Evolutionary conservation across 1,140 invertebrate species (phyloP).

Genomic region (Drosophila kurseongensis): DNA sequence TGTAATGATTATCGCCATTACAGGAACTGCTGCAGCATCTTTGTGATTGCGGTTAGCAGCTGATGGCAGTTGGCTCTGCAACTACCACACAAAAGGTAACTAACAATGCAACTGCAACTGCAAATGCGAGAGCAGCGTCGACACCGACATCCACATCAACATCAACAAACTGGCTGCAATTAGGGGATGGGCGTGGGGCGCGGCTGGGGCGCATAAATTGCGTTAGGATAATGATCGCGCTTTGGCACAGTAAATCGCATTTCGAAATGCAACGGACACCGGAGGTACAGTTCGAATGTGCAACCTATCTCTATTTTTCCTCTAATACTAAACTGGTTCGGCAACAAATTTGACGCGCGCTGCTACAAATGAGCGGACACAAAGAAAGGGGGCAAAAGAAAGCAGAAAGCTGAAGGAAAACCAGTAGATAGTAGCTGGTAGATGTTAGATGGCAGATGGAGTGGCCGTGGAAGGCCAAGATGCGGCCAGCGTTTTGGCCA

Average conservation of each 20-base stretch:
- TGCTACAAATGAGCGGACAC: conserved; percentile 70
- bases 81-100: conserved; percentile 40
- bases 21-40: conserved; percentile 43
- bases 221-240: conserved; percentile 84
- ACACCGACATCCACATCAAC: conserved; percentile 3
- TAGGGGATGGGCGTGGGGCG: conserved; percentile 73
- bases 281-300: conserved; percentile 73
- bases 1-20: conserved; percentile 77
- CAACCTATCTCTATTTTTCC: conserved; percentile 29
- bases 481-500: conserved; percentile 71
- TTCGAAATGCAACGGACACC: conserved; percentile 75
- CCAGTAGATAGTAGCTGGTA: conserved; percentile 35
- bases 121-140: conserved; percentile 38
- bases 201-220: conserved; percentile 79
- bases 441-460: neutral
- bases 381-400: conserved; percentile 43
- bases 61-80: conserved; percentile 37
- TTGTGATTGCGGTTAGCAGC: conserved; percentile 48
- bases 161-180: conserved; percentile 63
- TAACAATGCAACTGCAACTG: conserved; percentile 57
- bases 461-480: conserved; percentile 48
- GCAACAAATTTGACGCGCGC: conserved; percentile 78
- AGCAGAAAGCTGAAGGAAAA: conserved; percentile 70
- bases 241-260: conserved; percentile 81
- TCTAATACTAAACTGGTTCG: conserved; percentile 67